A percentile compares a stretch with the other conserved stretches of the same genome.
Conservation (phyloP, 2,888 invertebrate genomes). For the Andrena fulva region DNA sequence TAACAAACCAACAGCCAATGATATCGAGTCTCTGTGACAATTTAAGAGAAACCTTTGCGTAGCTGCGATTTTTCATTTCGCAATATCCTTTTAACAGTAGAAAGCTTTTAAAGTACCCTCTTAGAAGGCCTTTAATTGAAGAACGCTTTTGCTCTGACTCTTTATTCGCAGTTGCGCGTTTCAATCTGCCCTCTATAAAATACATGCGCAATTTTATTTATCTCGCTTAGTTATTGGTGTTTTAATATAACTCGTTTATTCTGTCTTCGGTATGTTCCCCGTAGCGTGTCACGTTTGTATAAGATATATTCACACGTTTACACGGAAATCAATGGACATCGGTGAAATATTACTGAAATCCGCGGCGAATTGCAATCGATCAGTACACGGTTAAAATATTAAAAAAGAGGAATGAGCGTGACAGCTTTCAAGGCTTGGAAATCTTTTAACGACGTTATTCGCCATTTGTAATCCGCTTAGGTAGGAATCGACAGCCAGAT, state of each 20-base stretch:
- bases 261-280: conserved; percentile 20
- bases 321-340: conserved; percentile 4
- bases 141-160: conserved; percentile 32
- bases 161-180: conserved; percentile 48
- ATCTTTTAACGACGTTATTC: conserved; percentile 26
- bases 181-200: conserved; percentile 32
- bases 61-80: conserved; percentile 39
- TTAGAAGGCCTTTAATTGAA: conserved; percentile 19
- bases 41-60: conserved; percentile 37
- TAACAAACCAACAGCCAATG: conserved; percentile 81
- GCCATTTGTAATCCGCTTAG: conserved; percentile 18
- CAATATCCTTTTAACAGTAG: conserved; percentile 21
- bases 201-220: conserved; percentile 41
- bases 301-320: not conserved
- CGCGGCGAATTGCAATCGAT: not conserved
- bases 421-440: conserved; percentile 4
- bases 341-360: conserved; percentile 8
- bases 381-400: not conserved
- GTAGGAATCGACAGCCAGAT: conserved; percentile 13
- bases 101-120: conserved; percentile 21
- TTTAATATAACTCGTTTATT: conserved; percentile 37
- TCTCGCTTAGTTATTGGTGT: conserved; percentile 44
- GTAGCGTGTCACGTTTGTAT: not conserved
- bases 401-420: not conserved
- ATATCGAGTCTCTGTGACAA: conserved; percentile 59